These are phyloP conservation scores for Dryobota labecula DNA, from an alignment of 2,888 invertebrate genomes.

Conservation along the genomic window DNA sequence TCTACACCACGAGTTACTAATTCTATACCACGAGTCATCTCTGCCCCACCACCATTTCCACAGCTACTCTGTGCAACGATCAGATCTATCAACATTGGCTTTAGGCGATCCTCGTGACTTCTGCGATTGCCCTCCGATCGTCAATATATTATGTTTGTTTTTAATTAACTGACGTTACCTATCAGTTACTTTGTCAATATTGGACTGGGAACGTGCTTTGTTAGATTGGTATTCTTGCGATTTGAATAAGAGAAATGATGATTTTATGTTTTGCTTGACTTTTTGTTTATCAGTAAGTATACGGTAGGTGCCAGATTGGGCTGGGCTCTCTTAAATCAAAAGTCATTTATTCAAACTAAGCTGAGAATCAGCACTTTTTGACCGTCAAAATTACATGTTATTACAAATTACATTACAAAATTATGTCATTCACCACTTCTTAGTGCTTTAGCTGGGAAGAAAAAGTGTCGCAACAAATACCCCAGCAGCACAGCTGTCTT, in stretches of 20 bases:
- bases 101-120: constrained; percentile 84
- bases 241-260: constrained; percentile 32
- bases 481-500: no score
- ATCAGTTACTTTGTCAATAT: constrained; percentile 69
- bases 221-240: constrained; percentile 30
- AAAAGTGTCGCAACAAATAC: no score
- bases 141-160: constrained; percentile 83
- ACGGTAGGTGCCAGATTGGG: background rate
- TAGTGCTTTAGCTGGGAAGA: no score
- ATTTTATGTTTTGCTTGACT: background rate
- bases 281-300: background rate
- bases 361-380: no score
- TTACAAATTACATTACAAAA: no score
- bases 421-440: no score
- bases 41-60: constrained; percentile 17
- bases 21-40: background rate
- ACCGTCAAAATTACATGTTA: no score
- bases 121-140: constrained; percentile 81
- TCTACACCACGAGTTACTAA: no score
- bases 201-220: constrained; percentile 51
- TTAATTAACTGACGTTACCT: constrained; percentile 84
- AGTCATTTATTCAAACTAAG: no score
- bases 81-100: constrained; percentile 84
- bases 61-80: constrained; percentile 71
- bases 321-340: no score